Percentiles rank a stretch among this genome's conserved stretches.
These are phyloP conservation scores for Spatula versicolor DNA, from an alignment of 2,797 vertebrate genomes.

Conservation along the genomic window DNA sequence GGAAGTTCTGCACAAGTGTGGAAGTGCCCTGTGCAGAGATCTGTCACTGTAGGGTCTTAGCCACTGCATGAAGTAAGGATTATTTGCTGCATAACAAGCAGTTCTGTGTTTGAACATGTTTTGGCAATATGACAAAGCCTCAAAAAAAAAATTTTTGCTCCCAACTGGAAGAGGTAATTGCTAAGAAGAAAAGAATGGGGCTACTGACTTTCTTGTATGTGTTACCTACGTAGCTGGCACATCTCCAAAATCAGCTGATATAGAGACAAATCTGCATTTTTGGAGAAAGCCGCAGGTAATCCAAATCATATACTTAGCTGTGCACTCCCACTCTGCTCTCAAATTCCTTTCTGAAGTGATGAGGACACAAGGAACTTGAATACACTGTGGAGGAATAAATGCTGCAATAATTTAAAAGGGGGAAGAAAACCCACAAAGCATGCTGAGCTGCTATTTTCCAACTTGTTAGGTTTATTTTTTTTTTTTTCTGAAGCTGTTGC, in stretches of 20 bases:
- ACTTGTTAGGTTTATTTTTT: not conserved
- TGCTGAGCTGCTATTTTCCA: slow-evolving; percentile 41
- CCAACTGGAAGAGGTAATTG: not conserved
- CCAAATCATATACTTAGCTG: not conserved
- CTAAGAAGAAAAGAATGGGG: not conserved
- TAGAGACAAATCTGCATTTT: slow-evolving; percentile 23
- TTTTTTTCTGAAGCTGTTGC: not conserved
- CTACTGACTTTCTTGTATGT: not conserved
- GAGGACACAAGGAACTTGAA: slow-evolving; percentile 35
- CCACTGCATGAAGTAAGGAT: not conserved
- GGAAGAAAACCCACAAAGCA: slow-evolving; percentile 24
- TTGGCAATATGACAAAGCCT: not conserved
- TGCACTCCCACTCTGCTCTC: slow-evolving; percentile 27
- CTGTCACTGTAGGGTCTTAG: not conserved
- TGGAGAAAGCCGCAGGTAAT: slow-evolving; percentile 34
- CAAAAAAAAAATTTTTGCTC: not conserved
- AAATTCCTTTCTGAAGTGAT: slow-evolving; percentile 41
- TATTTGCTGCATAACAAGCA: not conserved
- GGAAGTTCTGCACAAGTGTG: not conserved
- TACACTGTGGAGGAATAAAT: slow-evolving; percentile 31
- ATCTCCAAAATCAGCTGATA: slow-evolving; percentile 8
- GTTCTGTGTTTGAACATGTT: not conserved
- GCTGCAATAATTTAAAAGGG: slow-evolving; percentile 33
- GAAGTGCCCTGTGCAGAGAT: not conserved
- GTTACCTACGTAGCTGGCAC: not conserved